These are phyloP conservation scores for Myripristis murdjan DNA, from an alignment of 2,797 vertebrate genomes.

Conservation along the genomic window DNA sequence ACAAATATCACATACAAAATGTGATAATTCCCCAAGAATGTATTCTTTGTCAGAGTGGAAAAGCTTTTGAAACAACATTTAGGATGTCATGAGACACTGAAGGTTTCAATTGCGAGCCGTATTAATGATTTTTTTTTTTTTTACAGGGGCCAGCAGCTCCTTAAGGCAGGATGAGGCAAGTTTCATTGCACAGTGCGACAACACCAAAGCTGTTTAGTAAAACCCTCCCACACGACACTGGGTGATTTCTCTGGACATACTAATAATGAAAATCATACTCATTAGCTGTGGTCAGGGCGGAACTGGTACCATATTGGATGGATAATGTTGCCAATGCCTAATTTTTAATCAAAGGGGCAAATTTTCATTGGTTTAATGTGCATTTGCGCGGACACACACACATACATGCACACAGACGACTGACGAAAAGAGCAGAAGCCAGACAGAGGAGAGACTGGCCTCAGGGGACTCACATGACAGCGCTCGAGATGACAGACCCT, in stretches of 20 bases:
- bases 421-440: neutral
- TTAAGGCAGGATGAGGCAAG: neutral
- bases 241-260: neutral
- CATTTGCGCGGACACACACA: neutral
- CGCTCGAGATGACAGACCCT: constrained; percentile 51
- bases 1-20: no score
- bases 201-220: neutral
- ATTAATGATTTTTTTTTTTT: no score
- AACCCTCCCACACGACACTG: neutral
- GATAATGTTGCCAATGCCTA: no score
- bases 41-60: neutral
- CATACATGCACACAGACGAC: neutral
- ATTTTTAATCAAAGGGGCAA: constrained; percentile 24
- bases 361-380: neutral
- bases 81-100: neutral
- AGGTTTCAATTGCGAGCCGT: neutral
- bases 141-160: no score
- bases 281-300: neutral
- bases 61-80: neutral
- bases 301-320: neutral
- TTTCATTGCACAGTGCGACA: neutral
- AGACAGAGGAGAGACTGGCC: constrained; percentile 27
- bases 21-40: neutral
- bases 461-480: constrained; percentile 45
- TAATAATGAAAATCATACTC: neutral